phyloP scores from a whole-genome alignment of 2,113 vertebrate genomes.

The Chamaetylas fuelleborni region DNA sequence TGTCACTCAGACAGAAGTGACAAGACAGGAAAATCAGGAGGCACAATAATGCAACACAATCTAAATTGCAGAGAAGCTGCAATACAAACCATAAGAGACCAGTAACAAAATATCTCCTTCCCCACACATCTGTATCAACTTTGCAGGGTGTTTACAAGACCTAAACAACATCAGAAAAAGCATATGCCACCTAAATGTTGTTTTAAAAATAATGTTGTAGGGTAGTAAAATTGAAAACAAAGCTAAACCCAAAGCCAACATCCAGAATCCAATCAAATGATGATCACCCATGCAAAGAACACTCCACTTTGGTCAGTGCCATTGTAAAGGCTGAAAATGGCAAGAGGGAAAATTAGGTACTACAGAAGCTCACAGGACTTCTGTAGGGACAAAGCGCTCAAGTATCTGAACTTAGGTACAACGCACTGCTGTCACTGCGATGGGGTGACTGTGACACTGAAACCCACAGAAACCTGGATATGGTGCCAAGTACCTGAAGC shows the following conservation, averaged over 20 bases:
- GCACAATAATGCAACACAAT: not conserved
- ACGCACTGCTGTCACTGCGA: not conserved
- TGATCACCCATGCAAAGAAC: not conserved
- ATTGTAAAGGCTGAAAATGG: not conserved
- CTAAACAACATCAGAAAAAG: not conserved
- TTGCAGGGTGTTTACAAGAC: not conserved
- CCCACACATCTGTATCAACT: not conserved
- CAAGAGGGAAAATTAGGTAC: not conserved
- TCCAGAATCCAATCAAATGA: not conserved
- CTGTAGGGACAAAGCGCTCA: not conserved
- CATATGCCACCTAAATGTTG: not conserved
- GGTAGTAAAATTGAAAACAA: not conserved
- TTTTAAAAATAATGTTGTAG: not conserved
- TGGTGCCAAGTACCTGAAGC: not conserved
- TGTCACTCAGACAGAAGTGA: no score
- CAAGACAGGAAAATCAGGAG: not conserved
- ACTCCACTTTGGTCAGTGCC: not conserved
- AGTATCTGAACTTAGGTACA: not conserved
- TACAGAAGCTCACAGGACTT: not conserved
- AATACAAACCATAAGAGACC: not conserved
- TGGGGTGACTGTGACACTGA: not conserved
- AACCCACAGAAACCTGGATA: not conserved
- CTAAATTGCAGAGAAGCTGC: not conserved
- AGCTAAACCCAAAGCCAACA: not conserved
- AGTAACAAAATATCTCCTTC: not conserved